Conservation (phyloP, 2,888 invertebrate species). For the Dioctria linearis region DNA sequence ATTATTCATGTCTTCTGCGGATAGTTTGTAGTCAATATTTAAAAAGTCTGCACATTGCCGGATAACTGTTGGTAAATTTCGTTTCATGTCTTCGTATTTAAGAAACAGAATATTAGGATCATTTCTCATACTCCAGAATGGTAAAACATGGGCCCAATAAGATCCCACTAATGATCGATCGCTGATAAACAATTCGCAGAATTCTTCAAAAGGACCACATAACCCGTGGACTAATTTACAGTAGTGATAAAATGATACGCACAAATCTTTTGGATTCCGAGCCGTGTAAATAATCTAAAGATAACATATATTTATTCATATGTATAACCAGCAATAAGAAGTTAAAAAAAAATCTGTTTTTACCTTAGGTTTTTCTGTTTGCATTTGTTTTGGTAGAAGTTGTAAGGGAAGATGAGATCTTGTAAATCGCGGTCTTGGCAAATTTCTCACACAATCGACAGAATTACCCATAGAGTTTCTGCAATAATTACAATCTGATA, state of each 20-base stretch:
- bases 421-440: conserved; percentile 81
- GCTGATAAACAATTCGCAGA: conserved; percentile 81
- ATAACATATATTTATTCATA: conserved; percentile 12
- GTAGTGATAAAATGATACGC: conserved; percentile 91
- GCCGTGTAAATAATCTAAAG: conserved; percentile 87
- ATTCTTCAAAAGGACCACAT: conserved; percentile 80
- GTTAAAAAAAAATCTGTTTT: conserved; percentile 23
- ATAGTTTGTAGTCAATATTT: conserved; percentile 75
- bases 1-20: conserved; percentile 78
- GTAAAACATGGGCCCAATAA: conserved; percentile 77
- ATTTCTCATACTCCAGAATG: conserved; percentile 80
- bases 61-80: conserved; percentile 79
- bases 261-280: conserved; percentile 92
- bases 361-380: conserved; percentile 81
- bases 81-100: conserved; percentile 87
- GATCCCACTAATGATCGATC: conserved; percentile 78
- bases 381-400: conserved; percentile 78
- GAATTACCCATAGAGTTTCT: conserved; percentile 76
- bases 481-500: conserved; percentile 3
- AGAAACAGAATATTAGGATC: conserved; percentile 83
- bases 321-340: conserved; percentile 2
- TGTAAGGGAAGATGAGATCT: conserved; percentile 84
- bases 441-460: conserved; percentile 79
- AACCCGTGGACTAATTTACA: conserved; percentile 80
- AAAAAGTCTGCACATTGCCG: conserved; percentile 76